phyloP scores from a whole-genome alignment of 1,140 invertebrate genomes.

The Diachasmimorpha longicaudata region DNA sequence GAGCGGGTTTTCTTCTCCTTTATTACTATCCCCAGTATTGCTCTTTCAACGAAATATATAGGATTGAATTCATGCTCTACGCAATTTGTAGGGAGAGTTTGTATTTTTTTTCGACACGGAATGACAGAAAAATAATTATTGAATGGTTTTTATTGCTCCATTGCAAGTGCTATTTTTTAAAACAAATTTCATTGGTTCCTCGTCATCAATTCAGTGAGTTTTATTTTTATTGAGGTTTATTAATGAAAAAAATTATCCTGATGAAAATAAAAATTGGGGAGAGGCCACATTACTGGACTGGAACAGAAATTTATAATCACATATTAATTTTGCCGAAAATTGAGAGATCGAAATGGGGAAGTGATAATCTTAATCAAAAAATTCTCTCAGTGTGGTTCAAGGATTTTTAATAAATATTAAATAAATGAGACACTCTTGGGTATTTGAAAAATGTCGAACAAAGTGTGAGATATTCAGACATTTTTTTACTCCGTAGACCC shows the following conservation, averaged over 20 bases:
- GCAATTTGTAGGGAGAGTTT: slow-evolving; percentile 14
- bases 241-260: not conserved
- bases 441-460: no score
- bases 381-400: no score
- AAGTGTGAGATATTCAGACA: no score
- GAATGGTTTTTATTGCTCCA: not conserved
- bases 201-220: not conserved
- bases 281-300: no score
- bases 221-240: not conserved
- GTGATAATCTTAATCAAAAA: no score
- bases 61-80: not conserved
- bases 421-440: no score
- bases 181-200: not conserved
- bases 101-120: not conserved
- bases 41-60: slow-evolving; percentile 13
- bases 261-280: not conserved
- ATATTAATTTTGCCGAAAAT: no score
- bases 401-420: no score
- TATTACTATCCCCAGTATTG: not conserved
- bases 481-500: no score
- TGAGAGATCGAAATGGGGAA: no score
- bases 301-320: no score
- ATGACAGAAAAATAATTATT: not conserved
- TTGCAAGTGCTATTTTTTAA: not conserved
- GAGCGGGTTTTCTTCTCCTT: slow-evolving; percentile 17